Percentiles rank a stretch among this genome's conserved stretches.
Evolutionary conservation across 2,888 invertebrate species (phyloP).

Genomic region (Thymelicus lineola): DNA sequence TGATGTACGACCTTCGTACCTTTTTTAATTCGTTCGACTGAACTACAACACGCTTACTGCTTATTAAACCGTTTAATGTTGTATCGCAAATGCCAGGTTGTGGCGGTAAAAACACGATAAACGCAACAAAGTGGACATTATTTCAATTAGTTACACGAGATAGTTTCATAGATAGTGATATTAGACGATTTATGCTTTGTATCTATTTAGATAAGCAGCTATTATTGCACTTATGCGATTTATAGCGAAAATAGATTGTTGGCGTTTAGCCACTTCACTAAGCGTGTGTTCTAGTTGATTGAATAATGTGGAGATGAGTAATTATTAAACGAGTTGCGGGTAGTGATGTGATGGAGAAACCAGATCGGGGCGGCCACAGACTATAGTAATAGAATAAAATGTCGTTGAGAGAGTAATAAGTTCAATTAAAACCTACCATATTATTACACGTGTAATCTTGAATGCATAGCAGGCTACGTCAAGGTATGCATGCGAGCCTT

Average conservation of each 20-base stretch:
- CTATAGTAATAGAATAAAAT: constrained; percentile 22
- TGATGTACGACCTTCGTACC: constrained; percentile 35
- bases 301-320: constrained; percentile 30
- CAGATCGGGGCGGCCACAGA: not conserved
- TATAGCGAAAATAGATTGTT: constrained; percentile 30
- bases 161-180: constrained; percentile 30
- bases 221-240: constrained; percentile 34
- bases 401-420: constrained; percentile 39
- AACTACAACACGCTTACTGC: constrained; percentile 40
- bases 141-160: constrained; percentile 44
- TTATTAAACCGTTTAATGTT: constrained; percentile 46
- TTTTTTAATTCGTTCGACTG: constrained; percentile 44
- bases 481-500: constrained; percentile 57
- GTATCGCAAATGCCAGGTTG: constrained; percentile 44
- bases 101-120: constrained; percentile 46
- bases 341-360: constrained; percentile 4
- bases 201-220: constrained; percentile 33
- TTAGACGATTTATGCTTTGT: constrained; percentile 27
- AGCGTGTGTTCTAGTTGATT: constrained; percentile 34
- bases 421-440: constrained; percentile 49
- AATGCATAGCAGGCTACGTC: constrained; percentile 55
- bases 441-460: constrained; percentile 53
- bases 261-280: constrained; percentile 20
- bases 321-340: constrained; percentile 20
- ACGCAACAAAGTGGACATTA: constrained; percentile 44